Base-by-base conservation (phyloP, 2,797 vertebrate species). In the Cetoscarus ocellatus region DNA sequence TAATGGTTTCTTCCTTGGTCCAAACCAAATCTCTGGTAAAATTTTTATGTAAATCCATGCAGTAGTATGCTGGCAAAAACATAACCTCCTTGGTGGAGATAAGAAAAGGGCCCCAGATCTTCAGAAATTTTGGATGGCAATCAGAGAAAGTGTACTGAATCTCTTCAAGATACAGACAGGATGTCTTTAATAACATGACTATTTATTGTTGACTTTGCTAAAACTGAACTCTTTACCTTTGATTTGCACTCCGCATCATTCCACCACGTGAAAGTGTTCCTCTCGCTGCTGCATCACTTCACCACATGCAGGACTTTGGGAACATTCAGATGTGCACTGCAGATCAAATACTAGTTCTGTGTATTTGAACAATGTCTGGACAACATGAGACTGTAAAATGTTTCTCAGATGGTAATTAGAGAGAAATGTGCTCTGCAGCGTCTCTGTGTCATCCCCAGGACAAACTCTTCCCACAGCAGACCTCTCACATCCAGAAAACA, bases 321-420 rank as follows among this genome's bases (percentile, higher is more conserved):
- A 15, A 15, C 49, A 11, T 38, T 39, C 2, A 36, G 36, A 17
- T 17, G 9, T 54, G 61, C 8, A 43, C 13, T 34, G 49, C 35
- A 18, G 34, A 17, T 17, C 8, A 47, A 38, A 48, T n/a, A n/a
- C n/a, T n/a, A 27, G 53, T 48, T 40, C 9, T n/a, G 38, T 11
- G 54, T 47, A 27, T 58, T 13, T 49, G 36, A 57, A 57, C 53
- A 39, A 35, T 34, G 49, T 35, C 50, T 45, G 42, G 11, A n/a
- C 43, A 45, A n/a, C 56, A 58, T 19, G 42, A 45, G 9, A 45
- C 17, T 18, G 50, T n/a, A 7, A 39, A 65, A 27, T 39, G 8
- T 44, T 56, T 49, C 19, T 36, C 15, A 0, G 39, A 51, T 12
- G 17, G 48, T 58, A 75, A 71, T 72, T 64, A 58, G 64, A 69